Conservation (phyloP, 1,140 invertebrate genomes). For the Magallana ariakensis region DNA sequence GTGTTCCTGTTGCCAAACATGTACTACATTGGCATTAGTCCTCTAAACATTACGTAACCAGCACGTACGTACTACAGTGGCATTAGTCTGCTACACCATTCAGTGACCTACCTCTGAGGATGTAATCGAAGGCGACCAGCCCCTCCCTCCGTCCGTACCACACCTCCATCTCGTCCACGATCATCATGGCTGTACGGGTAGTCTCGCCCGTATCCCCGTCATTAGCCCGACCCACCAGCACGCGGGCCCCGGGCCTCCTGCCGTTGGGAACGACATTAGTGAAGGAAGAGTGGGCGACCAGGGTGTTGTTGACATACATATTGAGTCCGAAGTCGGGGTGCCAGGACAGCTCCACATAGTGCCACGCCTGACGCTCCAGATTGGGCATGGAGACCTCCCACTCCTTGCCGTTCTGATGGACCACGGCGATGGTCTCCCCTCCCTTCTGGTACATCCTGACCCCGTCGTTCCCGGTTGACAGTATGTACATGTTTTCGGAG, state of each 20-base stretch:
- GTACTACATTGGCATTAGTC: too few relatives aligned
- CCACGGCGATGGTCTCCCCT: slow-evolving; percentile 68
- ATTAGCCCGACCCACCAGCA: slow-evolving; percentile 73
- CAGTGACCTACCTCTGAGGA: slow-evolving; percentile 72
- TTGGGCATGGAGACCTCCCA: slow-evolving; percentile 62
- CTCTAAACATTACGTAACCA: too few relatives aligned
- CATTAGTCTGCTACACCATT: too few relatives aligned
- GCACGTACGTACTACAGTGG: too few relatives aligned
- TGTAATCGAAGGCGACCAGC: slow-evolving; percentile 75
- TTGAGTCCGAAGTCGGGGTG: slow-evolving; percentile 73
- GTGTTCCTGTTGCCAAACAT: too few relatives aligned
- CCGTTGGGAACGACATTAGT: slow-evolving; percentile 41
- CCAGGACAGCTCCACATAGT: slow-evolving; percentile 78
- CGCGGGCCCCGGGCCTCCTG: not conserved
- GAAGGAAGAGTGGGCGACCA: slow-evolving; percentile 57
- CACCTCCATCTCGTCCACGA: slow-evolving; percentile 76
- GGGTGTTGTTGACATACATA: slow-evolving; percentile 74
- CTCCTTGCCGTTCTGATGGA: slow-evolving; percentile 60
- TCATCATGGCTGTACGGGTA: slow-evolving; percentile 66
- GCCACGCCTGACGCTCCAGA: slow-evolving; percentile 69
- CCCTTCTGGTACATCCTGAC: slow-evolving; percentile 70
- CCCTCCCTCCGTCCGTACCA: slow-evolving; percentile 75
- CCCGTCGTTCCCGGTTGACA: slow-evolving; percentile 73
- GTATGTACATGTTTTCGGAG: slow-evolving; percentile 73
- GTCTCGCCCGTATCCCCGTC: slow-evolving; percentile 58